Conservation (phyloP, 1,140 invertebrate genomes). For the Aleiodes sp. region DNA sequence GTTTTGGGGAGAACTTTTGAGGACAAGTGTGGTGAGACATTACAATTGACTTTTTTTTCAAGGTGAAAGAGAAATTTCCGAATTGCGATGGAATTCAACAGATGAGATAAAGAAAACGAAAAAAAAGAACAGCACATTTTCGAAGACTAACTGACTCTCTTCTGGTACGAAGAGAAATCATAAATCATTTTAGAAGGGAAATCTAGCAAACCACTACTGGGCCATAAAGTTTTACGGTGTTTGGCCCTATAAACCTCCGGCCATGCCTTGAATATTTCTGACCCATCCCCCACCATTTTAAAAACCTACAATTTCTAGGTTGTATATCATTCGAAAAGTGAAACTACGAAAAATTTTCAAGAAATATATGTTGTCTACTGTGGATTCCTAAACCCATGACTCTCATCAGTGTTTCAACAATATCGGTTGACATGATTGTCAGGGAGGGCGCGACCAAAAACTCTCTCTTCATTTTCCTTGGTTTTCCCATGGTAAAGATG, state of each 20-base stretch:
- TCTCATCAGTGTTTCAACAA: conserved; percentile 37
- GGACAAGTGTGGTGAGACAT: not conserved
- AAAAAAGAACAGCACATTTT: not conserved
- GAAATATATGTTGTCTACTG: conserved; percentile 9
- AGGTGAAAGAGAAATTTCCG: not conserved
- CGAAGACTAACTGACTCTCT: conserved; percentile 11
- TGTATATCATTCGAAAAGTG: conserved; percentile 14
- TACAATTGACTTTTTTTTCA: not conserved
- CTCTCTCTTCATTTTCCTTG: not conserved
- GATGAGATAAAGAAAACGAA: not conserved
- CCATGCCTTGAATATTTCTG: conserved; percentile 11
- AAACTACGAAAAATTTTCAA: not conserved
- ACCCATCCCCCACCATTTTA: not conserved
- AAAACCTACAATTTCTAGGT: not conserved
- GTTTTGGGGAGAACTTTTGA: not conserved
- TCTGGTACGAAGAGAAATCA: conserved; percentile 24
- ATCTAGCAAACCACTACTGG: conserved; percentile 43
- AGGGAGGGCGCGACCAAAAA: not conserved
- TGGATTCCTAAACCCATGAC: conserved; percentile 17
- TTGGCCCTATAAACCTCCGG: conserved; percentile 25
- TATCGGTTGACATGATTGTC: conserved; percentile 31
- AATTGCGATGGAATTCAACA: not conserved
- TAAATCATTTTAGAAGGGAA: conserved; percentile 43
- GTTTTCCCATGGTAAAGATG: not conserved
- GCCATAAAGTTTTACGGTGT: conserved; percentile 42